Conservation (phyloP, 2,797 vertebrate genomes). For the Ceyx erithaca region DNA sequence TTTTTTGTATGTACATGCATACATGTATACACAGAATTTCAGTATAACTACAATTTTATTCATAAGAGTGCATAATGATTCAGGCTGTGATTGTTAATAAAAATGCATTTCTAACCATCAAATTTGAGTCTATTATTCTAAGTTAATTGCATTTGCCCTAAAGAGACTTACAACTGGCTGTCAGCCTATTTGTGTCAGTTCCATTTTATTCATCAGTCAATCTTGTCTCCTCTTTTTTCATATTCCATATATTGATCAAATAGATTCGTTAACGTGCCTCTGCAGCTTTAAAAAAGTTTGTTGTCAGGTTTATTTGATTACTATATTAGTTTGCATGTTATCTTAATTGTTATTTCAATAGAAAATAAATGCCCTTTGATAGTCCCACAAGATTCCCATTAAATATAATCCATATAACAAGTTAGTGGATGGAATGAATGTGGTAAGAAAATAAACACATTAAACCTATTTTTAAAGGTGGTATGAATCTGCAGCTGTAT, state of each 20-base stretch:
- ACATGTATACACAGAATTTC: constrained; percentile 71
- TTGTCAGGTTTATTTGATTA: constrained; percentile 75
- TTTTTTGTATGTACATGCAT: constrained; percentile 62
- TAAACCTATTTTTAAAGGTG: constrained; percentile 25
- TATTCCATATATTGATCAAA: constrained; percentile 81
- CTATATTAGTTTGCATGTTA: constrained; percentile 64
- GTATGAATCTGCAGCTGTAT: constrained; percentile 34
- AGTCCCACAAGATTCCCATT: constrained; percentile 59
- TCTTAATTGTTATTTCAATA: constrained; percentile 77
- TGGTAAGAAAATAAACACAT: constrained; percentile 41
- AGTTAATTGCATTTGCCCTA: constrained; percentile 89
- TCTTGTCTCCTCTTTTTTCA: constrained; percentile 80
- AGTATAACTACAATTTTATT: constrained; percentile 80
- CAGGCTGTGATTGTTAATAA: constrained; percentile 82
- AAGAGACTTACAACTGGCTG: constrained; percentile 85
- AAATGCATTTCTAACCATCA: constrained; percentile 86
- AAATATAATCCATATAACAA: constrained; percentile 59
- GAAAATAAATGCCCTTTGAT: constrained; percentile 72
- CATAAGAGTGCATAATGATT: constrained; percentile 81
- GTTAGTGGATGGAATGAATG: constrained; percentile 25
- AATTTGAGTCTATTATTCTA: constrained; percentile 87
- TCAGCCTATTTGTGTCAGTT: constrained; percentile 85
- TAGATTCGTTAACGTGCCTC: constrained; percentile 76
- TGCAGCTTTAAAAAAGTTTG: constrained; percentile 69
- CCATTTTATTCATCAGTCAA: constrained; percentile 84